Evolutionary conservation across 2,797 vertebrate genomes (phyloP).

Genomic region (Xiphorhynchus erythropygius): DNA sequence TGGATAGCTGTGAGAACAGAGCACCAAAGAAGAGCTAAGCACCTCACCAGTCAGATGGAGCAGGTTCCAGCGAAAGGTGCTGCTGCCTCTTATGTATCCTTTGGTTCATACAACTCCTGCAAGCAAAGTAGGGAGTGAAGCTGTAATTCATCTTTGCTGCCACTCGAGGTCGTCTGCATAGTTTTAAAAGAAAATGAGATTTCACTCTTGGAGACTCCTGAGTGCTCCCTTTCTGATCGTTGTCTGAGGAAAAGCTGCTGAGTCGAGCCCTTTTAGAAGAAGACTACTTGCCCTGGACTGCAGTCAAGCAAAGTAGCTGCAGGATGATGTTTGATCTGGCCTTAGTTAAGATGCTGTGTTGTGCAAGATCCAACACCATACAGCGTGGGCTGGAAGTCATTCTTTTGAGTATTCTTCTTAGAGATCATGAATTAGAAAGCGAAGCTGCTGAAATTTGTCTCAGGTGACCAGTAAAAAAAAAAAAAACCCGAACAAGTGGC

Average conservation of each 20-base stretch:
- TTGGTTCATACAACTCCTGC: not conserved
- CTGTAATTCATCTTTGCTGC: not conserved
- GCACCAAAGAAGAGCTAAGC: not conserved
- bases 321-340: not conserved
- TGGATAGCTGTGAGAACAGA: not conserved
- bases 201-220: not conserved
- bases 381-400: not conserved
- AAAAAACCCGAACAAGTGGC: not conserved
- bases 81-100: not conserved
- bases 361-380: rapidly evolving
- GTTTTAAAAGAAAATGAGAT: not conserved
- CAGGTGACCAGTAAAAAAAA: not conserved
- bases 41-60: not conserved
- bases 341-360: not conserved
- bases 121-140: not conserved
- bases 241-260: not conserved
- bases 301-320: not conserved
- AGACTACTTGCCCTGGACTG: not conserved
- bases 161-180: not conserved
- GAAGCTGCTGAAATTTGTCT: not conserved
- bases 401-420: not conserved
- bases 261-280: not conserved
- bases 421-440: not conserved
- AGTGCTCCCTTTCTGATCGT: not conserved
- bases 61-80: not conserved